Percentiles rank a stretch among this genome's conserved stretches.
Evolutionary conservation across 2,888 invertebrate species (phyloP).

Genomic region (Rugalucina vietnamica): DNA sequence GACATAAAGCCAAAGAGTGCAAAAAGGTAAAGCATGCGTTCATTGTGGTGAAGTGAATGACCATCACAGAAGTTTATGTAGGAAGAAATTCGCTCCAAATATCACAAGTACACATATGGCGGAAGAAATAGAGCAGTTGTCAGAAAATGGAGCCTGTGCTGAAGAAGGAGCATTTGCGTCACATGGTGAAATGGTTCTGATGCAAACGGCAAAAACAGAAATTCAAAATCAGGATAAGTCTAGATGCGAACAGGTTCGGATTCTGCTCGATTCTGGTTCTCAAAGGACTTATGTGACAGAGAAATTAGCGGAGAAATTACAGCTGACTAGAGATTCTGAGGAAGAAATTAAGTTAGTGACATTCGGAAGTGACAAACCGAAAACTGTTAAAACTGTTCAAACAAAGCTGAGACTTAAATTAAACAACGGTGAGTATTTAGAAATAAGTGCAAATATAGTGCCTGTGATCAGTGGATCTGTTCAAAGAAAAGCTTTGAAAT

Average conservation of each 20-base stretch:
- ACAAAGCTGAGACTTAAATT: slow-evolving; percentile 18
- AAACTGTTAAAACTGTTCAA: slow-evolving; percentile 5
- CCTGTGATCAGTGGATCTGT: slow-evolving; percentile 26
- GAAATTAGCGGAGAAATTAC: background rate
- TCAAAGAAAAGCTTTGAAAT: slow-evolving; percentile 12
- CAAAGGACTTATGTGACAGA: slow-evolving; percentile 32
- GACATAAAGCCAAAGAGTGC: slow-evolving; percentile 16
- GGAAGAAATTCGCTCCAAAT: slow-evolving; percentile 4
- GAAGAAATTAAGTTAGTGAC: slow-evolving; percentile 27
- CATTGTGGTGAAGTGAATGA: slow-evolving; percentile 18
- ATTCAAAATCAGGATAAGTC: background rate
- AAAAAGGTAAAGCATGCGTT: slow-evolving; percentile 6
- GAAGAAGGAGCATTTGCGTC: background rate
- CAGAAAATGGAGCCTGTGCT: background rate
- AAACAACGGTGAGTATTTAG: slow-evolving; percentile 9
- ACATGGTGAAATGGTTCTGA: background rate
- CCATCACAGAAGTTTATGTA: background rate
- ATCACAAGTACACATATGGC: background rate
- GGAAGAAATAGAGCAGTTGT: background rate
- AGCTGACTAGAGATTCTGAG: background rate
- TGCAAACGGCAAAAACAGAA: background rate
- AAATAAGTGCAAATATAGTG: slow-evolving; percentile 30
- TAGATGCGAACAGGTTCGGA: background rate
- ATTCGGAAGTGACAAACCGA: slow-evolving; percentile 7
- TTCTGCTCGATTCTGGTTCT: slow-evolving; percentile 28